Evolutionary conservation across 30 jellyfish, hydroid and myxozoan genomes (phyloP).

Genomic region (Turritopsis dohrnii): DNA sequence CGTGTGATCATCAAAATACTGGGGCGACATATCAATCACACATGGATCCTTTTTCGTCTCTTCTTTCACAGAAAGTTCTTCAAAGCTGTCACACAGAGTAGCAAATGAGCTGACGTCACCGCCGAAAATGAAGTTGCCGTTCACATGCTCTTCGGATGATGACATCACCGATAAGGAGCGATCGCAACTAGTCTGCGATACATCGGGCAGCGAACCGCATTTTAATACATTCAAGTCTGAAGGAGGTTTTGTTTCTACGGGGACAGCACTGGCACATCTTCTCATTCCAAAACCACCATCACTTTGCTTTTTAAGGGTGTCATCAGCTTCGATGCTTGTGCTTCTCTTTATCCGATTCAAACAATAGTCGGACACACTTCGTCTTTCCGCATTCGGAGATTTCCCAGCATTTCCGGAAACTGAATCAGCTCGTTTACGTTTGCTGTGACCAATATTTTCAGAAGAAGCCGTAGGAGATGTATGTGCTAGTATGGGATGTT

Average conservation of each 20-base stretch:
- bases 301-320: background rate
- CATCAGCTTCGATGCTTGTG: conserved; percentile 9
- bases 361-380: conserved; percentile 23
- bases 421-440: conserved; percentile 25
- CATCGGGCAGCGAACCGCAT: conserved; percentile 1
- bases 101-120: background rate
- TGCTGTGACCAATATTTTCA: conserved; percentile 18
- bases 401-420: conserved; percentile 27
- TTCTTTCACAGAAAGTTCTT: background rate
- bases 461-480: conserved; percentile 15
- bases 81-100: background rate
- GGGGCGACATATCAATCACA: background rate
- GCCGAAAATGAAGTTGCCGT: background rate
- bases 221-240: background rate
- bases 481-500: conserved; percentile 16
- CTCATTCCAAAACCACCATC: background rate
- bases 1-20: background rate
- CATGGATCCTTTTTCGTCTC: background rate
- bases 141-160: background rate
- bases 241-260: background rate
- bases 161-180: background rate
- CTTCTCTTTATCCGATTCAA: background rate
- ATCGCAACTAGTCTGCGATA: background rate
- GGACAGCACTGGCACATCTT: conserved; percentile 18
- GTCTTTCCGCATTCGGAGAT: conserved; percentile 37